Evolutionary conservation across 2,113 vertebrate genomes (phyloP).

Genomic region (Pedetes capensis): DNA sequence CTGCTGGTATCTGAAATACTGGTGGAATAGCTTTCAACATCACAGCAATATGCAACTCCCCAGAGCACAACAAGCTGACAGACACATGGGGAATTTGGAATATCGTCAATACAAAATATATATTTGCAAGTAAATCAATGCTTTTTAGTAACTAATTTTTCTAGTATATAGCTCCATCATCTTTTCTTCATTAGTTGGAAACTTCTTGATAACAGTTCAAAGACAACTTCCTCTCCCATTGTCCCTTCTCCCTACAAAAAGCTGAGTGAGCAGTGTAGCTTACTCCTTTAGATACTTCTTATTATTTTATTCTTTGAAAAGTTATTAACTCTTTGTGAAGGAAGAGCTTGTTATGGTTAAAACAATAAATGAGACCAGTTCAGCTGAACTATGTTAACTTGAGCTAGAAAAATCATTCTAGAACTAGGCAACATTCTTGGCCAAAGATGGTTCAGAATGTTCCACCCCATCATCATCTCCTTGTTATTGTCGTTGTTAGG

Average conservation of each 20-base stretch:
- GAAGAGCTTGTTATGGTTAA: neutral
- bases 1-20: too few species aligned
- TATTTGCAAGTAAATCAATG: neutral
- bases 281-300: neutral
- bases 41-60: too few species aligned
- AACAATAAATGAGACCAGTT: neutral
- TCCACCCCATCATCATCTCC: neutral
- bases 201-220: neutral
- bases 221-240: neutral
- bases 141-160: neutral
- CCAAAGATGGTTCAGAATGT: neutral
- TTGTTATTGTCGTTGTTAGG: too few species aligned
- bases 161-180: neutral
- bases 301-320: neutral
- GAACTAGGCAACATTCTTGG: neutral
- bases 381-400: neutral
- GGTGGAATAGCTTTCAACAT: too few species aligned
- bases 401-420: neutral
- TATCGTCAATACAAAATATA: neutral
- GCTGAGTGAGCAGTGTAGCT: neutral
- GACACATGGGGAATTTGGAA: too few species aligned
- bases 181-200: neutral
- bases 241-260: neutral
- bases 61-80: too few species aligned
- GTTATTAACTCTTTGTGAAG: neutral